Percentiles rank a stretch among this genome's conserved stretches.
phyloP scores from a whole-genome alignment of 2,113 vertebrate species.

The Ranitomeya imitator region DNA sequence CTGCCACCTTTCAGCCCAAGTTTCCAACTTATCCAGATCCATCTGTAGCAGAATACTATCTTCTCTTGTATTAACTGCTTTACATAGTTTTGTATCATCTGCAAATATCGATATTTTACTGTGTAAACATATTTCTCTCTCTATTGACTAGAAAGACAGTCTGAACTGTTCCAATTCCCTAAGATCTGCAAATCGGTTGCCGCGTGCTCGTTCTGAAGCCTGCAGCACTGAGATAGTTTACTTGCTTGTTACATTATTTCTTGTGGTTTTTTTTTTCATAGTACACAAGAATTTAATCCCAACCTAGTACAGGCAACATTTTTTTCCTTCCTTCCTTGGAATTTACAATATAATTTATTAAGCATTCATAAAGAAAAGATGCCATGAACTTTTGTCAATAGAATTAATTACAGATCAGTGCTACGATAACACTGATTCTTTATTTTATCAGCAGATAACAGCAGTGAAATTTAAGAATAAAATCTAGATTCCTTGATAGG shows the following conservation, averaged over 20 bases:
- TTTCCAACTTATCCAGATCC: too few relatives aligned
- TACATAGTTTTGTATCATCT: too few relatives aligned
- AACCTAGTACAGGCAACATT: background rate
- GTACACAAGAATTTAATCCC: background rate
- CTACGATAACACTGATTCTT: background rate
- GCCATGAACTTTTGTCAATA: background rate
- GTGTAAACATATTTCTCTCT: background rate
- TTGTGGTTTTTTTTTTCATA: background rate
- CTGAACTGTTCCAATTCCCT: background rate
- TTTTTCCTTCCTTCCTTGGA: background rate
- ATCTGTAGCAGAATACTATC: too few relatives aligned
- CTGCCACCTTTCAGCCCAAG: too few relatives aligned
- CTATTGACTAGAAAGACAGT: slow-evolving; percentile 10
- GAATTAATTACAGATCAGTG: background rate
- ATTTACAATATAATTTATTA: background rate
- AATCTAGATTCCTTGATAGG: too few relatives aligned
- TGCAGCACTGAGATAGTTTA: slow-evolving; percentile 5
- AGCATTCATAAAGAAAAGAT: background rate
- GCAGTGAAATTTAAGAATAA: background rate
- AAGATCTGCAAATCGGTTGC: background rate
- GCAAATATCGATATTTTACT: too few relatives aligned
- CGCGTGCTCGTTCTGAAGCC: background rate
- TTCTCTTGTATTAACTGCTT: too few relatives aligned
- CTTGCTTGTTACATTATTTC: background rate
- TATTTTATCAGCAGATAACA: background rate